Percentiles rank a stretch among this genome's conserved stretches.
These are phyloP conservation scores for Caenorhabditis sp. DNA, from an alignment of 2,888 invertebrate species.

Conservation along the genomic window DNA sequence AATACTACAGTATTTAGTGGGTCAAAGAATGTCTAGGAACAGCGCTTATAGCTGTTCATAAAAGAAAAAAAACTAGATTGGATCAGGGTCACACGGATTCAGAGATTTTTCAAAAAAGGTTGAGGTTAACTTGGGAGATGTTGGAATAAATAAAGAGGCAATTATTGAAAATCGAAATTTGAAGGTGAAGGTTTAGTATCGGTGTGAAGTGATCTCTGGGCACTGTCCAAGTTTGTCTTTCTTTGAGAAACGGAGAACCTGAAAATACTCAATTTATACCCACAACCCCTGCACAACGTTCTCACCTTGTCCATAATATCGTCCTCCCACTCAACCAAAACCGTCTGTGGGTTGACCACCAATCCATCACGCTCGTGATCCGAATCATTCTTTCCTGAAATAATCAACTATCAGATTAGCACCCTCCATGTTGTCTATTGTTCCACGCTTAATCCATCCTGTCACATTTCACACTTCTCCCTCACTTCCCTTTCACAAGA, in stretches of 20 bases:
- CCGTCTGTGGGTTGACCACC: slow-evolving; percentile 74
- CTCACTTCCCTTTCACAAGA: slow-evolving; percentile 14
- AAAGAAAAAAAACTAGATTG: slow-evolving; percentile 59
- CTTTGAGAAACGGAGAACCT: slow-evolving; percentile 75
- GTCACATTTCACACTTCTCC: slow-evolving; percentile 66
- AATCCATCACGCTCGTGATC: slow-evolving; percentile 73
- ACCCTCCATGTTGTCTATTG: slow-evolving; percentile 31
- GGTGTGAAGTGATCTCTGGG: slow-evolving; percentile 55
- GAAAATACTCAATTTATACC: slow-evolving; percentile 10
- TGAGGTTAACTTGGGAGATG: background rate
- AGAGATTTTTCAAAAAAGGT: slow-evolving; percentile 43
- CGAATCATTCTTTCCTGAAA: slow-evolving; percentile 75
- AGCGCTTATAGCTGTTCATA: slow-evolving; percentile 16
- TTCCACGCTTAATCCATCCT: slow-evolving; percentile 63
- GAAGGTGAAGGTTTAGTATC: slow-evolving; percentile 40
- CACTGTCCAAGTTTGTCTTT: slow-evolving; percentile 74
- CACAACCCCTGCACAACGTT: background rate
- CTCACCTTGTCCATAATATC: slow-evolving; percentile 76
- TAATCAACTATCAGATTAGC: slow-evolving; percentile 62
- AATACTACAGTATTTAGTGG: slow-evolving; percentile 51
- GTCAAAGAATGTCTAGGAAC: slow-evolving; percentile 8
- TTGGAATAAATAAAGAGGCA: slow-evolving; percentile 4
- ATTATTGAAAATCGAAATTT: background rate
- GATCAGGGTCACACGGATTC: slow-evolving; percentile 66
- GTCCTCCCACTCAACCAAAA: slow-evolving; percentile 80